Conservation (phyloP, 2,888 invertebrate species). For the Petrolisthes cinctipes region DNA sequence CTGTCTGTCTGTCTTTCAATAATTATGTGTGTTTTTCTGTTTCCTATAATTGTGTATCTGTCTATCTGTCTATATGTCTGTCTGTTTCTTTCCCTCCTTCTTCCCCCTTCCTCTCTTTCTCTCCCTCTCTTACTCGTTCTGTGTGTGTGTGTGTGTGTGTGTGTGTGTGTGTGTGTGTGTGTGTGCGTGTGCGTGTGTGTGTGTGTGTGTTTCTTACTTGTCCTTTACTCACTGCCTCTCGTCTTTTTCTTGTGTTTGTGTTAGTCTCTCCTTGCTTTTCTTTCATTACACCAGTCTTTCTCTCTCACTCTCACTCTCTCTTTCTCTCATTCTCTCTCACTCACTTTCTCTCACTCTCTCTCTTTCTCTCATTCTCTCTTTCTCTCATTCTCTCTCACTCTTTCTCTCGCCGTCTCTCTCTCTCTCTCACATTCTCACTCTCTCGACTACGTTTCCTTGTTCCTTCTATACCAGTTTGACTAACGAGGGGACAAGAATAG, state of each 20-base stretch:
- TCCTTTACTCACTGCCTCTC: not conserved
- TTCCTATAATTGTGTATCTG: no score
- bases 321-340: not conserved
- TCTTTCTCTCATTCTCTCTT: not conserved
- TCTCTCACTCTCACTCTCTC: not conserved
- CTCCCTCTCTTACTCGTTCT: not conserved
- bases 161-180: not conserved
- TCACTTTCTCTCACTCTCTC: not conserved
- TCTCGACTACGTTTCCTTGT: not conserved
- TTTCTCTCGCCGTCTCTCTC: not conserved
- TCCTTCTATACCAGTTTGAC: no score
- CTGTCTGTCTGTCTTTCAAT: not conserved
- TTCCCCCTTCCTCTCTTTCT: no score
- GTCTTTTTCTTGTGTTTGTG: not conserved
- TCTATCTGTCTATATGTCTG: not conserved
- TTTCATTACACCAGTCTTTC: not conserved
- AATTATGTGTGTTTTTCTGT: not conserved
- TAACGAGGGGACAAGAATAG: no score
- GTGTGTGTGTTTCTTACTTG: not conserved
- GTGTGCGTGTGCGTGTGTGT: not conserved
- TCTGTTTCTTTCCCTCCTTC: no score
- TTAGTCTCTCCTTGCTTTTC: not conserved
- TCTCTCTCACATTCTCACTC: not conserved
- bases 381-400: not conserved
- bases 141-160: conserved; percentile 4